These are phyloP conservation scores for Aurelia sp. DNA, from an alignment of 30 jellyfish, hydroid and myxozoan species.

Conservation along the genomic window DNA sequence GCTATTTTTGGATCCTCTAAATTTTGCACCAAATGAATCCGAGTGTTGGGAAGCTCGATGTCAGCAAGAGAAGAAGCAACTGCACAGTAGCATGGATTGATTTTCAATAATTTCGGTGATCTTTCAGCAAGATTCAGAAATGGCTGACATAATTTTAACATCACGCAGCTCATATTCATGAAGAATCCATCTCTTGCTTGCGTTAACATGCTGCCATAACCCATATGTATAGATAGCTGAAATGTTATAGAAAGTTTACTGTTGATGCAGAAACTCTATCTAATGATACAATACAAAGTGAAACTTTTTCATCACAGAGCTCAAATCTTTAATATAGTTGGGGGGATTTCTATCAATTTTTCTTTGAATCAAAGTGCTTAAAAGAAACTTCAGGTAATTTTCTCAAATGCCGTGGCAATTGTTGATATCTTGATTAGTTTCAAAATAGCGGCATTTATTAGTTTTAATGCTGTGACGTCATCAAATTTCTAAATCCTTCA, in stretches of 20 bases:
- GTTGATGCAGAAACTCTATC: background rate
- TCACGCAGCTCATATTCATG: conserved; percentile 72
- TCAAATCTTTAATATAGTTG: no score
- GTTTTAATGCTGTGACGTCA: no score
- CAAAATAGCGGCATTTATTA: no score
- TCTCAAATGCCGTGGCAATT: no score
- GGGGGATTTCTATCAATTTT: no score
- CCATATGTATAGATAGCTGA: conserved; percentile 52
- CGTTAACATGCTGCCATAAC: conserved; percentile 50
- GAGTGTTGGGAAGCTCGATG: conserved; percentile 61
- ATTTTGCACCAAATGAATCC: conserved; percentile 75
- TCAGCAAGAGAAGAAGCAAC: conserved; percentile 55
- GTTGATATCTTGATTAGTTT: no score
- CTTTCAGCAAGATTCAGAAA: conserved; percentile 58
- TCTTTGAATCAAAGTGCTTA: no score
- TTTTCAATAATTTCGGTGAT: conserved; percentile 53
- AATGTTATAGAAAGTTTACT: background rate
- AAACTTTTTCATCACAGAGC: background rate
- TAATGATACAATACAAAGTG: background rate
- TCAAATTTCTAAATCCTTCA: no score
- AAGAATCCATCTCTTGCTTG: conserved; percentile 89
- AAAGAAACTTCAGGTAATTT: no score
- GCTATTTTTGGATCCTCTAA: conserved; percentile 71
- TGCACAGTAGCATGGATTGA: conserved; percentile 84
- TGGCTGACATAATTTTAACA: conserved; percentile 83